Percentiles rank a stretch among this genome's conserved stretches.
Evolutionary conservation across 2,888 invertebrate genomes (phyloP).

Genomic region (Drosophila percnosoma): DNA sequence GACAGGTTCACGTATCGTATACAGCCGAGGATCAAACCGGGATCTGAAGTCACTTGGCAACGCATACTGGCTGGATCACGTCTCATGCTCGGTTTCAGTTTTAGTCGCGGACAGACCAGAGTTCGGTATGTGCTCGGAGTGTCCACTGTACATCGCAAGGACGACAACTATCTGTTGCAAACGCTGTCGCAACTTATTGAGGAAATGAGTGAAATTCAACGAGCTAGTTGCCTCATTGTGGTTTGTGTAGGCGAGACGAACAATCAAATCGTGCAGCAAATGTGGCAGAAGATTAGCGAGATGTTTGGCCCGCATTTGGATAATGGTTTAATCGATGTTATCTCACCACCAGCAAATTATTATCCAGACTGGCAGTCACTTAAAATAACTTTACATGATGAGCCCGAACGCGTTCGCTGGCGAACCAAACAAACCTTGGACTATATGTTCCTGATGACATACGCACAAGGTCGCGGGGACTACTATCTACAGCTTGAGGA

Average conservation of each 20-base stretch:
- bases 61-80: conserved; percentile 1
- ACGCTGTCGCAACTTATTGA: conserved; percentile 35
- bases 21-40: not conserved
- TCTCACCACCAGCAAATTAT: conserved; percentile 51
- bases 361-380: conserved; percentile 51
- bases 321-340: conserved; percentile 56
- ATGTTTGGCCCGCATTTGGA: conserved; percentile 25
- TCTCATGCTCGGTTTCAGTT: conserved; percentile 8
- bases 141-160: conserved; percentile 42
- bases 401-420: conserved; percentile 26
- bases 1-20: too few species aligned
- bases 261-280: not conserved
- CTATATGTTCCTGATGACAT: conserved; percentile 58
- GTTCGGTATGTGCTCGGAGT: conserved; percentile 58
- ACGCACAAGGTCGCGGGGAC: conserved; percentile 45
- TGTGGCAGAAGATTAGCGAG: conserved; percentile 9
- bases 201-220: conserved; percentile 23
- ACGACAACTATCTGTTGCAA: conserved; percentile 23
- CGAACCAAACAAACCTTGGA: conserved; percentile 64
- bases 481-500: conserved; percentile 64
- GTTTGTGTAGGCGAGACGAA: conserved; percentile 54
- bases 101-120: conserved; percentile 18
- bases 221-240: conserved; percentile 36
- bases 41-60: not conserved
- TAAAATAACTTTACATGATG: conserved; percentile 31